Evolutionary conservation across 2,113 vertebrate species (phyloP).

Genomic region (Fulmarus glacialis): DNA sequence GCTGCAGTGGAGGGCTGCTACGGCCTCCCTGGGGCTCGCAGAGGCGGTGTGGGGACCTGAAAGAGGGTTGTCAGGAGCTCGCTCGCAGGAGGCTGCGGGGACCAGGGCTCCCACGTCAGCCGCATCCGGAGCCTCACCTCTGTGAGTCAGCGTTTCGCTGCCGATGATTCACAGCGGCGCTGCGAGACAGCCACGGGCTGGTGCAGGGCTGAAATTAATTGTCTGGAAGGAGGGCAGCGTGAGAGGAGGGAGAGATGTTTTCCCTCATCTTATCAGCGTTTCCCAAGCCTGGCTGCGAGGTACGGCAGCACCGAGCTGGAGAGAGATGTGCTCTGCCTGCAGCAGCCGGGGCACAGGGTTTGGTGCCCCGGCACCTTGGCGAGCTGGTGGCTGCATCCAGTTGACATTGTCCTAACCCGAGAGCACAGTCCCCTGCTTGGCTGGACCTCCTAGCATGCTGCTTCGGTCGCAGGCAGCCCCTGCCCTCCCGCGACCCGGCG

Average conservation of each 20-base stretch:
- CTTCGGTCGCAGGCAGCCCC: rapidly evolving
- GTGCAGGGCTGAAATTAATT: neutral
- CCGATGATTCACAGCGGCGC: neutral
- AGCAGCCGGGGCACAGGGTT: rapidly evolving
- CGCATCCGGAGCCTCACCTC: neutral
- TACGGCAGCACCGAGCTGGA: neutral
- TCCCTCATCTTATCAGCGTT: neutral
- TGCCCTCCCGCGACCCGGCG: rapidly evolving
- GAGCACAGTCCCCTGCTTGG: neutral
- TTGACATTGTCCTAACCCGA: neutral
- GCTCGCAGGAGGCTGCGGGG: neutral
- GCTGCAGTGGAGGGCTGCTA: neutral
- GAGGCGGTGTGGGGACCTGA: neutral
- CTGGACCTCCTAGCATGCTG: neutral
- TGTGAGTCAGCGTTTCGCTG: slow-evolving; percentile 11
- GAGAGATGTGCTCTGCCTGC: neutral
- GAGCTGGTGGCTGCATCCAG: neutral
- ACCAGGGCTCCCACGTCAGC: neutral
- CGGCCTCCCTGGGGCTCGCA: neutral
- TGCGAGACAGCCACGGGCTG: neutral
- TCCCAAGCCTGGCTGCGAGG: neutral
- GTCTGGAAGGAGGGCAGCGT: neutral
- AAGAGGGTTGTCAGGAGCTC: neutral
- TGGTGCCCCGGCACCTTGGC: neutral
- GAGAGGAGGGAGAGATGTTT: neutral